Conservation (phyloP, 2,797 vertebrate species). For the Pseudochaenichthys georgianus region DNA sequence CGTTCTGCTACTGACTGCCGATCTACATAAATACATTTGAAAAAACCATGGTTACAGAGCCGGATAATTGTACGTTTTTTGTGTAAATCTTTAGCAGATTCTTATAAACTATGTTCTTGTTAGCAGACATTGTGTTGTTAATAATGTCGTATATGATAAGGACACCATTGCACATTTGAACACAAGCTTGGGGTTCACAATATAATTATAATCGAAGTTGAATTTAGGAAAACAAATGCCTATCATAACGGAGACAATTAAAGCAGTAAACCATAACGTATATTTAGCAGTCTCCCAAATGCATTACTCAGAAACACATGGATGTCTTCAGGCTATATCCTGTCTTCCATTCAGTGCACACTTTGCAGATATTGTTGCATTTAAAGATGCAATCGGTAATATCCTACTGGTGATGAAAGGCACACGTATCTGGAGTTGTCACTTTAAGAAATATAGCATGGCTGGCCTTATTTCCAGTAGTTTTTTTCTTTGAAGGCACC, state of each 20-base stretch:
- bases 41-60: constrained; percentile 33
- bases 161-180: constrained; percentile 19
- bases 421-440: neutral
- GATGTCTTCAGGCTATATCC: constrained; percentile 25
- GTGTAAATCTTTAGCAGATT: constrained; percentile 33
- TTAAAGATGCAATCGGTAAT: constrained; percentile 45
- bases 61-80: neutral
- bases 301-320: constrained; percentile 34
- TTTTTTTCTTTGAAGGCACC: constrained; percentile 8
- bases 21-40: constrained; percentile 27
- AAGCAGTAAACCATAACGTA: constrained; percentile 30
- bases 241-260: constrained; percentile 1
- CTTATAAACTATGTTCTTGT: constrained; percentile 15
- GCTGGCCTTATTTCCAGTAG: constrained; percentile 30
- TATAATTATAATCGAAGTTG: neutral
- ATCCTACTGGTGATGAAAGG: constrained; percentile 13
- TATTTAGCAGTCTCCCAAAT: constrained; percentile 32
- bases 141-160: no score
- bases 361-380: constrained; percentile 21
- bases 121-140: constrained; percentile 1
- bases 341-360: constrained; percentile 29
- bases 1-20: neutral
- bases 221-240: neutral
- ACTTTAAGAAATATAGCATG: constrained; percentile 15
- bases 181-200: neutral